Conservation (phyloP, 2,797 vertebrate genomes). For the Lemur catta region DNA sequence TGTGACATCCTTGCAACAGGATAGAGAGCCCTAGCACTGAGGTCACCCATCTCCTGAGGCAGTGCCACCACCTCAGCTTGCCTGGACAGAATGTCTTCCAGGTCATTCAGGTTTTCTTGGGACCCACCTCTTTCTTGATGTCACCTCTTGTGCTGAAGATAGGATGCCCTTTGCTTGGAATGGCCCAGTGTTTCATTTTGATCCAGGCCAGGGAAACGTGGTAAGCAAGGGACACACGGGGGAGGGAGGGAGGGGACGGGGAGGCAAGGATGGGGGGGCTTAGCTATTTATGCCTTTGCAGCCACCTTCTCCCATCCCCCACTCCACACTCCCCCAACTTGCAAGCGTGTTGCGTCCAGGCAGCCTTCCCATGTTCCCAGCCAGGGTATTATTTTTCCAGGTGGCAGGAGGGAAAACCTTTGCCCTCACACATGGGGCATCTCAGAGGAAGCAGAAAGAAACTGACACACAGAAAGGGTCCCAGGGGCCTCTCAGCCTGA, state of each 20-base stretch:
- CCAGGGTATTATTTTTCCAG: neutral
- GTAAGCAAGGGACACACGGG: neutral
- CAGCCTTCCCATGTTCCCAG: neutral
- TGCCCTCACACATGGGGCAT: neutral
- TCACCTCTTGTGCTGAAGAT: neutral
- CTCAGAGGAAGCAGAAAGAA: constrained; percentile 42
- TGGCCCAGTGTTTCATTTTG: neutral
- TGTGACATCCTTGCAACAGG: neutral
- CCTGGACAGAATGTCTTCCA: neutral
- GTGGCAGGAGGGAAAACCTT: neutral
- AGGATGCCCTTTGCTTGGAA: neutral
- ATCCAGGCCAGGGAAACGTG: neutral
- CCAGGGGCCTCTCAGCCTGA: neutral
- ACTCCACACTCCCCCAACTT: neutral
- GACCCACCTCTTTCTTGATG: neutral
- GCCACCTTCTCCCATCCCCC: too few species aligned
- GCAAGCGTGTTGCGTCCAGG: neutral
- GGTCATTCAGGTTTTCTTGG: neutral
- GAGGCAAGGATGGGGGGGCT: neutral
- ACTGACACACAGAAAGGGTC: neutral
- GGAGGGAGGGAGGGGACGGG: rapidly evolving
- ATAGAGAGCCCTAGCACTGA: neutral
- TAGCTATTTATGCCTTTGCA: neutral
- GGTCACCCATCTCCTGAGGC: too few species aligned
- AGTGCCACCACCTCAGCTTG: neutral